A percentile compares a stretch with the other conserved stretches of the same genome.
These are phyloP conservation scores for Lutjanus erythropterus DNA, from an alignment of 2,113 vertebrate species.

Conservation along the genomic window DNA sequence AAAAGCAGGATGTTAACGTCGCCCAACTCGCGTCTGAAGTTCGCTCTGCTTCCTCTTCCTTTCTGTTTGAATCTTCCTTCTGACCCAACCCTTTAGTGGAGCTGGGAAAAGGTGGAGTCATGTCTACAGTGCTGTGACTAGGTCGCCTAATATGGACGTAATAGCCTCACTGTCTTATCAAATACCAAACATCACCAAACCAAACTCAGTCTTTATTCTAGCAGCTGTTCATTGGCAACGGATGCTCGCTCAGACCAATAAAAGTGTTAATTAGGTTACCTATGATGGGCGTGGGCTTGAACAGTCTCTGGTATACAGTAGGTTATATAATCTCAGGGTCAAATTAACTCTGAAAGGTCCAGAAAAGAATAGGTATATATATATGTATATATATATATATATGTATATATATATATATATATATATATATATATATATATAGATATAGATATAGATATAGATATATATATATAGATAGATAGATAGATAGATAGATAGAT, in stretches of 20 bases:
- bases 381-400: too few relatives aligned
- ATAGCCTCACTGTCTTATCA: slow-evolving; percentile 25
- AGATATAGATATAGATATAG: too few relatives aligned
- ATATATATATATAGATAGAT: too few relatives aligned
- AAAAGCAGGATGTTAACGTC: neutral
- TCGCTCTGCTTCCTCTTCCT: slow-evolving; percentile 57
- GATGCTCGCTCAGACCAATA: too few relatives aligned
- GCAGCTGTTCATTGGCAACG: too few relatives aligned
- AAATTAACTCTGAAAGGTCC: neutral
- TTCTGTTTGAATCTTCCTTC: slow-evolving; percentile 49
- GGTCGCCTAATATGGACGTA: slow-evolving; percentile 60
- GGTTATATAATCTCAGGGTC: neutral
- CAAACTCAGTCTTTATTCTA: neutral
- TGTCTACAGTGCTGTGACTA: neutral
- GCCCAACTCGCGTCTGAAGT: slow-evolving; percentile 9
- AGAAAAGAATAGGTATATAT: too few relatives aligned
- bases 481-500: too few relatives aligned
- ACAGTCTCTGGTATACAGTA: neutral
- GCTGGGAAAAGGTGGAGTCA: slow-evolving; percentile 75
- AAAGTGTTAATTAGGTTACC: too few relatives aligned
- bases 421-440: too few relatives aligned
- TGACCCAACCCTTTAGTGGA: slow-evolving; percentile 57
- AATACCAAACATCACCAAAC: neutral
- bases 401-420: too few relatives aligned
- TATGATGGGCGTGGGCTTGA: neutral